These are phyloP conservation scores for Pampusana beccarii DNA, from an alignment of 2,113 vertebrate genomes.

Conservation along the genomic window DNA sequence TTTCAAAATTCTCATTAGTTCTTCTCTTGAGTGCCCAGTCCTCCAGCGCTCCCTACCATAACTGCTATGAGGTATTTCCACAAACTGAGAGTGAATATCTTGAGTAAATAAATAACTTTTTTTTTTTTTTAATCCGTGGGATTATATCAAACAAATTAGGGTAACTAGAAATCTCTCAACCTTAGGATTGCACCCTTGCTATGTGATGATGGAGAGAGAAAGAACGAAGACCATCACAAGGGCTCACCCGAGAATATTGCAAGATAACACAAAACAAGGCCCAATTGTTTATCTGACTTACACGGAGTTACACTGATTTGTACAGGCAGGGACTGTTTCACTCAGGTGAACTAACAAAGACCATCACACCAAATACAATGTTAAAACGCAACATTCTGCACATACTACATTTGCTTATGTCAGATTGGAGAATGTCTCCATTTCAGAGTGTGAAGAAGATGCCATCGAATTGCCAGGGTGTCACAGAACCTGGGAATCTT, in stretches of 20 bases:
- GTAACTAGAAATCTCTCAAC: not conserved
- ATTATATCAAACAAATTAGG: not conserved
- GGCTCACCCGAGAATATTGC: not conserved
- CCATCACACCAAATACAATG: not conserved
- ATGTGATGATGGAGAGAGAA: not conserved
- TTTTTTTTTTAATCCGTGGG: not conserved
- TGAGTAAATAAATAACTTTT: not conserved
- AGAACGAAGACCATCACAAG: not conserved
- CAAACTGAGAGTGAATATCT: not conserved
- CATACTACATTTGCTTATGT: not conserved
- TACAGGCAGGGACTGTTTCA: not conserved
- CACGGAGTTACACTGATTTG: not conserved
- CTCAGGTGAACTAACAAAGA: not conserved
- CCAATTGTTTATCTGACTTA: not conserved
- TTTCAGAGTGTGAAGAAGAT: not conserved
- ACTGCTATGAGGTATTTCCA: not conserved
- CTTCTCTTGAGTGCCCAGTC: not conserved
- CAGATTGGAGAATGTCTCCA: not conserved
- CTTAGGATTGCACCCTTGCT: not conserved
- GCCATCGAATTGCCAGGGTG: not conserved
- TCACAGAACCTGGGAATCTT: not conserved
- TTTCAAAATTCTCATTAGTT: not conserved
- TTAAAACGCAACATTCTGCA: not conserved
- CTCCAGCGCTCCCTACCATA: not conserved
- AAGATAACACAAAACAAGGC: not conserved